A percentile compares a stretch with the other conserved stretches of the same genome.
phyloP scores from a whole-genome alignment of 2,113 vertebrate genomes.

The Bos indicus region DNA sequence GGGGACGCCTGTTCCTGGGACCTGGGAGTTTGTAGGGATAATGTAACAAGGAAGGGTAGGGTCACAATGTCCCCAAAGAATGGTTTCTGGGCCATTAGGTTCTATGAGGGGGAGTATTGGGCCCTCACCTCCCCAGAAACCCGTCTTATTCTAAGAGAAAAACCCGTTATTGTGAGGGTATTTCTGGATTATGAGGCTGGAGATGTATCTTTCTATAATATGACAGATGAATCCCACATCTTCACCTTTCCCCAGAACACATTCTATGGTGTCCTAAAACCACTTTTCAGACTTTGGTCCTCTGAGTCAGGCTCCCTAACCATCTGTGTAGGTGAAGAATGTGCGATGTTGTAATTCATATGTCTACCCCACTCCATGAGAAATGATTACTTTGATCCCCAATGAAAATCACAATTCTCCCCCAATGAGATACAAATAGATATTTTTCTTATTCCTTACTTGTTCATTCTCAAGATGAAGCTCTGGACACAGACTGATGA shows the following conservation, averaged over 20 bases:
- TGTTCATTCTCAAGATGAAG: no score
- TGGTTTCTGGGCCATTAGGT: constrained; percentile 14
- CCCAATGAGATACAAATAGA: neutral
- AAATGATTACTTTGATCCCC: neutral
- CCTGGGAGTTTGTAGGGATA: neutral
- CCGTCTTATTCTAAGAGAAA: constrained; percentile 49
- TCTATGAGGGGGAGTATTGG: neutral
- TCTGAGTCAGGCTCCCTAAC: constrained; percentile 71
- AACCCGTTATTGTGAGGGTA: constrained; percentile 70
- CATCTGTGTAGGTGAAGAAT: neutral
- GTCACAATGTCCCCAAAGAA: neutral
- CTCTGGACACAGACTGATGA: neutral
- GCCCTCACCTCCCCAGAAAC: constrained; percentile 74
- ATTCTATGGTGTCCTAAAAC: constrained; percentile 76
- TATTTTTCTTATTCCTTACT: no score
- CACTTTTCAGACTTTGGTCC: constrained; percentile 84
- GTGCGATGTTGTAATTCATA: neutral
- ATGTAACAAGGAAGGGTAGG: neutral
- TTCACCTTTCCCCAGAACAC: constrained; percentile 65
- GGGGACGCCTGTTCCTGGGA: neutral
- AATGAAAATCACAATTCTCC: neutral
- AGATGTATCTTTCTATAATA: constrained; percentile 81
- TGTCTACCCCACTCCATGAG: neutral
- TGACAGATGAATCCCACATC: constrained; percentile 75
- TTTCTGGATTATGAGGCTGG: constrained; percentile 81